These are phyloP conservation scores for Seison nebaliae DNA, from an alignment of 1,140 invertebrate species.

Conservation along the genomic window DNA sequence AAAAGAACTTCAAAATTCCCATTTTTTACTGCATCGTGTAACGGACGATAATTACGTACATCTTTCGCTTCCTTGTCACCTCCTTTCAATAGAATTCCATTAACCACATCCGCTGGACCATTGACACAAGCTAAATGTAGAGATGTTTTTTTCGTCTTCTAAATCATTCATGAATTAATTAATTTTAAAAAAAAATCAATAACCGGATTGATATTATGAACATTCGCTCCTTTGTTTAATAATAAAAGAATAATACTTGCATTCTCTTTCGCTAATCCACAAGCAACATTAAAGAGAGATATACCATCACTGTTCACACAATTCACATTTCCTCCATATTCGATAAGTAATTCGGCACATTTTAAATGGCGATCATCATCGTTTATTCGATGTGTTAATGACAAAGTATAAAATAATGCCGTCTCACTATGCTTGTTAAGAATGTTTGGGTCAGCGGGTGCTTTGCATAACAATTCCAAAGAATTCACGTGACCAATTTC, in stretches of 20 bases:
- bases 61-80: constrained; percentile 21
- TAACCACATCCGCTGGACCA: constrained; percentile 21
- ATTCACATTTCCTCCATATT: constrained; percentile 23
- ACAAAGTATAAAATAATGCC: constrained; percentile 26
- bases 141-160: constrained; percentile 17
- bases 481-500: constrained; percentile 27
- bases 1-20: constrained; percentile 16
- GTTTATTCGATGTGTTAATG: too few species aligned
- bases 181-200: background rate
- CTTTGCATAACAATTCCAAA: constrained; percentile 20
- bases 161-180: background rate
- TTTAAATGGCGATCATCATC: constrained; percentile 23
- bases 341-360: constrained; percentile 22
- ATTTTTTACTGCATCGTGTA: constrained; percentile 24
- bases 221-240: constrained; percentile 23
- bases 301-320: constrained; percentile 21
- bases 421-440: constrained; percentile 28
- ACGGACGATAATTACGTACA: constrained; percentile 19
- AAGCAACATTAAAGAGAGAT: constrained; percentile 23
- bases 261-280: constrained; percentile 24
- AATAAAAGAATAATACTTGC: constrained; percentile 22
- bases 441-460: constrained; percentile 23
- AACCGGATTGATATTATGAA: constrained; percentile 22
- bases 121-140: constrained; percentile 24
- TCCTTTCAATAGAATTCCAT: constrained; percentile 20